Evolutionary conservation across 2,113 vertebrate genomes (phyloP).

Genomic region (western clawed frog (Xenopus tropicalis)): DNA sequence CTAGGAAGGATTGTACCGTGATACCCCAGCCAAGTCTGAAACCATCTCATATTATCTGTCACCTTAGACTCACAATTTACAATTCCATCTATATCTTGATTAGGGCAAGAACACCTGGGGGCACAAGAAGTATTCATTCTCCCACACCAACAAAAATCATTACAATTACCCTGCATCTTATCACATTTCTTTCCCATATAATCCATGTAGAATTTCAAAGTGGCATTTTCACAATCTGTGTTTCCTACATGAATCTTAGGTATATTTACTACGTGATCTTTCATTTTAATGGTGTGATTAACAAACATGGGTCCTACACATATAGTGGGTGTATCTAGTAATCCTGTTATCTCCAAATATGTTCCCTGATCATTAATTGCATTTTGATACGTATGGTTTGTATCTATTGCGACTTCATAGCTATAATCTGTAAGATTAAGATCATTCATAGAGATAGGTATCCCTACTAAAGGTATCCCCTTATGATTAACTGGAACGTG

Average conservation of each 20-base stretch:
- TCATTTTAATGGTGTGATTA: background rate
- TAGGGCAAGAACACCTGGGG: background rate
- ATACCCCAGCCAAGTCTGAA: background rate
- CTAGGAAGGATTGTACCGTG: background rate
- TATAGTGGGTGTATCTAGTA: background rate
- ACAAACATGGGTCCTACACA: background rate
- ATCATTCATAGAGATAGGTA: background rate
- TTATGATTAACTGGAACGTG: background rate
- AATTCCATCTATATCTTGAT: no score
- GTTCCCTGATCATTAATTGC: background rate
- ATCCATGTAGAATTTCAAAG: background rate
- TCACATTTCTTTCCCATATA: background rate
- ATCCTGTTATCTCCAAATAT: background rate
- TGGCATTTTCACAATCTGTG: background rate
- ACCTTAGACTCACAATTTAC: background rate
- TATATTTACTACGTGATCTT: background rate
- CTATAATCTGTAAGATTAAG: constrained; percentile 3
- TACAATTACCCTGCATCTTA: background rate
- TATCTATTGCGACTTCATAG: background rate
- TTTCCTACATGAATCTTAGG: background rate
- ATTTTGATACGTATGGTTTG: background rate
- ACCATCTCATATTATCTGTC: background rate
- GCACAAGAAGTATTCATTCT: background rate
- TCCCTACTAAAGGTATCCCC: background rate
- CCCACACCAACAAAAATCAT: constrained; percentile 4